Base-by-base conservation (phyloP, 2,113 vertebrate genomes). In the Hippopotamus amphibius region DNA sequence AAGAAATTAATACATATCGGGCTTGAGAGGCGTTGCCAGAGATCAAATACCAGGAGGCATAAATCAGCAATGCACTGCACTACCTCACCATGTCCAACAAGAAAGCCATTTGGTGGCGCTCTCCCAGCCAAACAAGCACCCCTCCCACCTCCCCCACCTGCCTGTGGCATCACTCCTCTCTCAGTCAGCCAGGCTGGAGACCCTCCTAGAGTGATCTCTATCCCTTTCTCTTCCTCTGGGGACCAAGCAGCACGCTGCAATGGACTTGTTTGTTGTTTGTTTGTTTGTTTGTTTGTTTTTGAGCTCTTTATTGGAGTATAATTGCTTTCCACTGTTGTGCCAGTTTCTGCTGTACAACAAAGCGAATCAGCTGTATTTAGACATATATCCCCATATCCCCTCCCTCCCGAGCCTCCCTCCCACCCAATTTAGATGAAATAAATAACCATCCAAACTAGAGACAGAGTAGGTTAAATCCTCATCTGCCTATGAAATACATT, bases 401-500 rank as follows among this genome's bases (percentile, higher is more conserved):
- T 37, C 37, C 37, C 37, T 37, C 37, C 37, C 37, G 37, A 37
- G 37, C 37, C 37, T 37, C 37, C 37, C 37, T 37, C 37, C 37
- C 37, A 37, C 37, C 37, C 37, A 90, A 88, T 61, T 95, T 77
- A 96, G 57, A 90, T n/a, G 21, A 90, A 95, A 91, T 63, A 94
- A 69, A 88, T 22, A 84, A 46, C 69, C 17, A 41, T 76, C 33
- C 16, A 41, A 97, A 92, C 74, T 65, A 61, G 24, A 96, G 57
- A 61, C 9, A 55, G 24, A 77, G 43, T 53, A 57, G 65, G 72
- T 81, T 0, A 71, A 90, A 86, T 55, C 88, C 93, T 88, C 90
- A 72, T 90, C 7, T 48, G 22, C 65, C 41, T 95, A 22, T 68
- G 74, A 97, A 95, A 66, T 55, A 90, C 43, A 92, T 66, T 92